These are phyloP conservation scores for Aphis gossypii DNA, from an alignment of 1,140 invertebrate species.

Conservation along the genomic window DNA sequence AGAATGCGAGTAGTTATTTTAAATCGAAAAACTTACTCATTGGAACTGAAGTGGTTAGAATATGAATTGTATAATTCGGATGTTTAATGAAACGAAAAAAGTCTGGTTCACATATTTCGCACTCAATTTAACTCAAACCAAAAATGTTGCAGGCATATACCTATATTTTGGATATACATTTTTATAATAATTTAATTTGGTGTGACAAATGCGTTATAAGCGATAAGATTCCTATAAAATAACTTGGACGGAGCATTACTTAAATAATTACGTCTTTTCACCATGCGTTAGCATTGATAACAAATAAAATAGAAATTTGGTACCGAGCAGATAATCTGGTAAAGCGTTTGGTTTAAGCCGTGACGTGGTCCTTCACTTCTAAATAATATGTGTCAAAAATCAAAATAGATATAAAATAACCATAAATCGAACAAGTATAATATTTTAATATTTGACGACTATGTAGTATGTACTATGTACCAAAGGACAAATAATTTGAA, in stretches of 20 bases:
- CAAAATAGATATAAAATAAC: not conserved
- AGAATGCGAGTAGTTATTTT: not conserved
- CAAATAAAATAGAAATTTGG: not conserved
- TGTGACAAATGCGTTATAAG: not conserved
- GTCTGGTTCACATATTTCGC: conserved; percentile 25
- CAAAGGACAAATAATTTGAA: not conserved
- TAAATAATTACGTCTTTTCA: not conserved
- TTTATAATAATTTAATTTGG: conserved; percentile 30
- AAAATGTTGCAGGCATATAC: not conserved
- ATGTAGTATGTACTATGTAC: not conserved
- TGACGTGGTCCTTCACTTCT: not conserved
- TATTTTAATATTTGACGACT: not conserved
- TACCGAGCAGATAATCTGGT: not conserved
- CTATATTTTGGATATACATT: not conserved
- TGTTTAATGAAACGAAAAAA: conserved; percentile 44
- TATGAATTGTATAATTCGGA: conserved; percentile 36
- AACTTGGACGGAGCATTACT: not conserved
- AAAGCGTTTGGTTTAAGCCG: not conserved
- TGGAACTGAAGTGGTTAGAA: conserved; percentile 25
- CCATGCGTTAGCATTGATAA: not conserved
- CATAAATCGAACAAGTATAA: not conserved
- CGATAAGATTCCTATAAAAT: not conserved
- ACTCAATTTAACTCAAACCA: conserved; percentile 24
- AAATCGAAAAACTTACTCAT: conserved; percentile 19
- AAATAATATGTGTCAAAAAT: not conserved